Percentiles rank a stretch among this genome's conserved stretches.
phyloP scores from a whole-genome alignment of 2,797 vertebrate genomes.

The Epinephelus coioides region DNA sequence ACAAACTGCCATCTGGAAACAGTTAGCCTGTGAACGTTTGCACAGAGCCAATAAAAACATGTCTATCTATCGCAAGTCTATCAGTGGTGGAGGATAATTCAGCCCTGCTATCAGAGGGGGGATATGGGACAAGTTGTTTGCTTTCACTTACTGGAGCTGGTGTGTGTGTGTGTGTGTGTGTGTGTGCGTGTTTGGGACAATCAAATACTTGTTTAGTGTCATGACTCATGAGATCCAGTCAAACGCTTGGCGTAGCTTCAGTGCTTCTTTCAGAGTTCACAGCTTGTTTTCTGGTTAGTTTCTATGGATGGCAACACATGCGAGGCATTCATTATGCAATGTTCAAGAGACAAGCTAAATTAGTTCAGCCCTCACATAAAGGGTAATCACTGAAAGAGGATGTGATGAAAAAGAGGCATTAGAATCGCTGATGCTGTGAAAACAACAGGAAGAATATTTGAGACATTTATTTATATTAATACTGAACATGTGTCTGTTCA shows the following conservation, averaged over 20 bases:
- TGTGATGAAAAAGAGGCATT: neutral
- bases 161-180: neutral
- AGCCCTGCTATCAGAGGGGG: conserved; percentile 21
- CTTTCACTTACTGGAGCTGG: conserved; percentile 37
- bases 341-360: neutral
- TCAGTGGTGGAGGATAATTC: conserved; percentile 38
- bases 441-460: neutral
- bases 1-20: conserved; percentile 81
- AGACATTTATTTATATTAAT: neutral
- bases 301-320: neutral
- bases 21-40: conserved; percentile 71
- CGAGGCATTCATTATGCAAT: neutral
- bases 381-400: neutral
- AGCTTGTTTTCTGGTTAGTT: conserved; percentile 20
- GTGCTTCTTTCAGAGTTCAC: conserved; percentile 13
- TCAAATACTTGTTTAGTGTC: conserved; percentile 30
- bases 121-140: conserved; percentile 11
- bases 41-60: conserved; percentile 72
- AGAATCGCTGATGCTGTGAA: neutral
- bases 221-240: conserved; percentile 45
- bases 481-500: neutral
- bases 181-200: conserved; percentile 21
- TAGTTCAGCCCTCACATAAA: conserved; percentile 19
- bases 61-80: conserved; percentile 53
- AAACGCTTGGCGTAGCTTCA: neutral